Base-by-base conservation (phyloP, 2,888 invertebrate species). In the Tetrapedia diversipes region DNA sequence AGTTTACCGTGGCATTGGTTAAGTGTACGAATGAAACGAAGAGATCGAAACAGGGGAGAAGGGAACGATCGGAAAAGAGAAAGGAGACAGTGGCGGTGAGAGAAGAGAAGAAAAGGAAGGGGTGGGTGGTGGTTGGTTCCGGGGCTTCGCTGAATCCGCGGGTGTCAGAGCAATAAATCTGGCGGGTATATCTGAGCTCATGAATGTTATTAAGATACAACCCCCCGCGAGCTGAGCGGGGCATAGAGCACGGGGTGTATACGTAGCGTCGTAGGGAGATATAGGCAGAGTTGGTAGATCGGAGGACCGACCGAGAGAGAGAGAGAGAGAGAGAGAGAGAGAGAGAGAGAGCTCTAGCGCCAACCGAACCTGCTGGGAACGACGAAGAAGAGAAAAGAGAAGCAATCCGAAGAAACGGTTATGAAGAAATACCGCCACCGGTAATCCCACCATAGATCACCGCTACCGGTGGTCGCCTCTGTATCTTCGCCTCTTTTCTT, bases 201-300 rank as follows among this genome's bases (percentile, higher is more conserved):
- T 92, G 91, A 92, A 92, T 92, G 91, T 92, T 92, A 92, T 92
- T 92, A 92, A 91, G 91, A 92, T 92, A 92, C 91, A 92, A 91
- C 90, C 91, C 89, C 90, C 89, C 88, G 88, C 87, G 86, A 86
- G 83, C 78, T 80, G 86, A 82, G 70, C 84, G 80, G 75, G 65
- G 80, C 82, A 75, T 65, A 67, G 82, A 79, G 80, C 73, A 66
- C 81, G 78, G 86, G 82, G 86, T 84, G 85, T 81, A 84, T 83
- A 81, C 83, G 79, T 64, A 64, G 67, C 67, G 47, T 78, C 72
- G 79, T 64, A 77, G 79, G 79, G 79, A 87, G 85, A 88, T 87
- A 87, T 86, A 87, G 82, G 83, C 74, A 73, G 71, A 80, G 73
- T 69, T 64, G 78, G 76, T 75, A 61, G 71, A 71, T 66, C 73